Conservation (phyloP, 2,888 invertebrate genomes). For the Phyllotreta striolata region DNA sequence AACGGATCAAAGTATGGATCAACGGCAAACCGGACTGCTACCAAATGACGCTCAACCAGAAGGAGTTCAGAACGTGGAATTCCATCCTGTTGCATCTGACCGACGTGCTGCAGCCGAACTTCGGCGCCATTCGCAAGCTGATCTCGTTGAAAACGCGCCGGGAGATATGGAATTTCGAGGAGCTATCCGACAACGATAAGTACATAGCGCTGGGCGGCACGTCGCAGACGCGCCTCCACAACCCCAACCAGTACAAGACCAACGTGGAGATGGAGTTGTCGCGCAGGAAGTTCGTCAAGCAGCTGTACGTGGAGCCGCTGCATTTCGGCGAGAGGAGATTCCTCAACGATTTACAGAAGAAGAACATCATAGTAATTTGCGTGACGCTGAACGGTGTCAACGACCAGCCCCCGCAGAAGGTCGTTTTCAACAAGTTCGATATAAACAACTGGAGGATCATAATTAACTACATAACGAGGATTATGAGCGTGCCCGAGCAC, state of each 20-base stretch:
- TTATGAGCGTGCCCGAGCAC: conserved; percentile 1
- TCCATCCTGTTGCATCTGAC: conserved; percentile 3
- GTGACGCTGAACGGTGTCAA: conserved; percentile 3
- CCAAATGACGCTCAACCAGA: conserved; percentile 10
- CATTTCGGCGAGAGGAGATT: conserved; percentile 1
- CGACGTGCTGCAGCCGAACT: background rate
- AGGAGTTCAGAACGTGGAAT: conserved; percentile 13
- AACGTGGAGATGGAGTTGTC: background rate
- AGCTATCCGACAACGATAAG: background rate
- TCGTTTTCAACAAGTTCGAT: conserved; percentile 2
- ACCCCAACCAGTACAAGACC: conserved; percentile 2
- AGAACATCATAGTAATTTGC: background rate
- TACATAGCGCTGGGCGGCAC: background rate
- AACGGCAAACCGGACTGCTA: conserved; percentile 6
- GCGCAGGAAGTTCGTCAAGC: background rate
- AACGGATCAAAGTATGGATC: conserved; percentile 7
- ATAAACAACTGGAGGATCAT: conserved; percentile 4
- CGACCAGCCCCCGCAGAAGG: conserved; percentile 6
- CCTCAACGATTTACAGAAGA: conserved; percentile 1
- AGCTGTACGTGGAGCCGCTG: background rate
- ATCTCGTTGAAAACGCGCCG: background rate
- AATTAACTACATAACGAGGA: conserved; percentile 1
- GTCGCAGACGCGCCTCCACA: background rate
- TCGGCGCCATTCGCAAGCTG: conserved; percentile 7
- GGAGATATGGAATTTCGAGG: conserved; percentile 4